Conservation (phyloP, 2,797 vertebrate genomes). For the Lophotriccus pileatus region DNA sequence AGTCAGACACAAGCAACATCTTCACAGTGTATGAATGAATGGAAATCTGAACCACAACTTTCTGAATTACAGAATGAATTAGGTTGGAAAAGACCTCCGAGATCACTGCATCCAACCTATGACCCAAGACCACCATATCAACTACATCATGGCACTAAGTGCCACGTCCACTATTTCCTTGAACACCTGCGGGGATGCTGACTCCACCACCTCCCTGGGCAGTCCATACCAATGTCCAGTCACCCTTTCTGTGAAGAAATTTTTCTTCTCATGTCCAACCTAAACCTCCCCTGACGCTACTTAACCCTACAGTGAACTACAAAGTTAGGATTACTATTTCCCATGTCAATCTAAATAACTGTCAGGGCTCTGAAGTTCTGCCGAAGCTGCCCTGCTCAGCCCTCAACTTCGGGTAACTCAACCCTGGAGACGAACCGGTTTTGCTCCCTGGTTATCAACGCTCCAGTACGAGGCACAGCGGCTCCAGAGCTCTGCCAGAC, state of each 20-base stretch:
- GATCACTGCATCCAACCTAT: neutral
- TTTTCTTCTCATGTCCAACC: neutral
- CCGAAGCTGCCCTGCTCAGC: neutral
- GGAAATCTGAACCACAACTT: neutral
- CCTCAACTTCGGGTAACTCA: neutral
- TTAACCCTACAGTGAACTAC: neutral
- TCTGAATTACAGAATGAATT: neutral
- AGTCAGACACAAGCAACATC: neutral
- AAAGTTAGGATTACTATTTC: neutral
- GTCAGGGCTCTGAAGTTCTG: neutral
- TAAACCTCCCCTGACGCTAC: neutral
- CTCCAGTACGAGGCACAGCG: neutral
- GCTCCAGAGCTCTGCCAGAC: neutral
- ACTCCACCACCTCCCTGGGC: neutral
- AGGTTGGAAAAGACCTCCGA: neutral
- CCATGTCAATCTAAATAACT: neutral
- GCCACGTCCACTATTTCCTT: neutral
- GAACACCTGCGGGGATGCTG: neutral
- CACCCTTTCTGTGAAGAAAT: neutral
- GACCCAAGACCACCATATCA: neutral
- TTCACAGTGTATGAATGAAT: accelerated
- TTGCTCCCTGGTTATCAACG: too few species aligned
- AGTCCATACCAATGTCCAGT: neutral
- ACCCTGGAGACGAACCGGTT: accelerated
- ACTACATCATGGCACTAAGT: neutral